These are phyloP conservation scores for Cherax destructor DNA, from an alignment of 1,140 invertebrate species.

Conservation along the genomic window DNA sequence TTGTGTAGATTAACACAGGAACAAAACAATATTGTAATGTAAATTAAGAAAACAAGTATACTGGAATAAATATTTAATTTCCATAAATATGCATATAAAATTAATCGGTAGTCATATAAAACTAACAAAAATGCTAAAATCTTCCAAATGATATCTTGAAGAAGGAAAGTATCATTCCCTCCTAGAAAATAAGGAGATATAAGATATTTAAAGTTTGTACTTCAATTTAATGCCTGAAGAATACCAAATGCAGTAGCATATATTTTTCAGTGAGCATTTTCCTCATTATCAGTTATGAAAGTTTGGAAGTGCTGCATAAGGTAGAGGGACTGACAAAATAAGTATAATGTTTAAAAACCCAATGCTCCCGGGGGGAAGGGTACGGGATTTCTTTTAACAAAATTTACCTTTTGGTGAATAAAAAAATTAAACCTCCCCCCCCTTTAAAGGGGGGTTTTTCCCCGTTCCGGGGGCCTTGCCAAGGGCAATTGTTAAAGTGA, in stretches of 20 bases:
- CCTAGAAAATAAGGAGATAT: neutral
- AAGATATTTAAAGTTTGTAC: conserved; percentile 46
- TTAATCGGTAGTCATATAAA: conserved; percentile 62
- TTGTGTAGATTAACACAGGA: no score
- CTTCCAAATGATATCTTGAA: conserved; percentile 38
- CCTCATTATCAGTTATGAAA: conserved; percentile 25
- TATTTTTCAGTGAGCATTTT: neutral
- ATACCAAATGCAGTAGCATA: neutral
- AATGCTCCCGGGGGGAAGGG: conserved; percentile 3
- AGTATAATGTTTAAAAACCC: conserved; percentile 5
- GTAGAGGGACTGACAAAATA: conserved; percentile 12
- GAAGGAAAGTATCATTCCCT: conserved; percentile 32
- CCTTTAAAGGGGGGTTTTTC: no score
- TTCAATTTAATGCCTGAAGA: conserved; percentile 56
- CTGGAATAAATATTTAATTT: conserved; percentile 67
- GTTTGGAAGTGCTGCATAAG: conserved; percentile 20
- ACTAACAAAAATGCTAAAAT: conserved; percentile 60
- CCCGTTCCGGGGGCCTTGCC: no score
- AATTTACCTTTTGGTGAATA: neutral
- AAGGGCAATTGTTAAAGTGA: no score
- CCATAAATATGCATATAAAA: conserved; percentile 69
- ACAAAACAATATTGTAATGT: no score
- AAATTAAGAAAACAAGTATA: neutral
- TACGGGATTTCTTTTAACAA: neutral
- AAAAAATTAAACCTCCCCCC: no score